Base-by-base conservation (phyloP, 2,797 vertebrate genomes). In the Gymnoscopelus braueri region DNA sequence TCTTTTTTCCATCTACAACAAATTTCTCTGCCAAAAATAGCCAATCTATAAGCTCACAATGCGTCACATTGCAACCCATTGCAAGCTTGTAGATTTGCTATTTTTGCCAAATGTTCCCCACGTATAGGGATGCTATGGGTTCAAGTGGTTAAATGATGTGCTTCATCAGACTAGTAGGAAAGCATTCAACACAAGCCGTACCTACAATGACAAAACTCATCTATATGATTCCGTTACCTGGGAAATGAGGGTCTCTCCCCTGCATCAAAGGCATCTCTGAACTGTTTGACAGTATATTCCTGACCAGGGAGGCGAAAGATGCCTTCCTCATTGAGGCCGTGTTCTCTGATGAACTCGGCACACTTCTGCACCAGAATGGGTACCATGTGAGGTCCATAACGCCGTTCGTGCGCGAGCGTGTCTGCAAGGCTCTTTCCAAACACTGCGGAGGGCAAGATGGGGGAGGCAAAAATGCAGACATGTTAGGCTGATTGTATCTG, bases 241-340 rank as follows among this genome's bases (percentile, higher is more conserved):
- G 93, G 92, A 75, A 99, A 99, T 0, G 96, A 96, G 0, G 98
- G 98, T 13, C 97, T 94, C 75, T 99, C 97, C 72, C 98, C 97
- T 0, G 96, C 96, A 0, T 99, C 97, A 0, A 99, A 99, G 0
- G 96, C 95, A 0, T 97, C 96, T 79, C 96, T 89, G 85, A 99
- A 95, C 87, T 96, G 93, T 70, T 95, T 96, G 55, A 99, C 98
- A 14, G 96, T 91, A 63, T 96, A 99, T 88, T 98, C 97, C 79
- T 99, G 98, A 9, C 98, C 98, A 0, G 98, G 98, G 3, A 99
- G 96, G 0, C 98, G 95, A 86, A 99, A 99, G 84, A 99, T 96
- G 1, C 98, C 98, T 82, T 99, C 98, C 81, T 99, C 98, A 0
- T 69, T 82, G 81, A 98, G 69, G 0, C 97, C 98, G 0, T 95